Evolutionary conservation across 2,797 vertebrate species (phyloP), one percentile per base, ranked within the genome.

Genomic region (Enteromius mattozi): DNA sequence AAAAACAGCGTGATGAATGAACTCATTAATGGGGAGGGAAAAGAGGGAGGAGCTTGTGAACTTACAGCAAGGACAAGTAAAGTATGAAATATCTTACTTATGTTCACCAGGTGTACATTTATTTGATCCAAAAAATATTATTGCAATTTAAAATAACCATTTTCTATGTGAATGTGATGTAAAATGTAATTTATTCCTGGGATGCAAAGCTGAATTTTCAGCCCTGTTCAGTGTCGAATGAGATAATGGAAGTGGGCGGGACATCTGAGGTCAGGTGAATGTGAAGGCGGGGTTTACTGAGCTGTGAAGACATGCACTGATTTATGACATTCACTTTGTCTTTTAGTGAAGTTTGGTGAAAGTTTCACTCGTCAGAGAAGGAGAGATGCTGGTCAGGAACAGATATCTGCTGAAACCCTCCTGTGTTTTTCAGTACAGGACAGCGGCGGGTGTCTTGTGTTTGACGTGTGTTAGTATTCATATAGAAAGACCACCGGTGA

Each of bases 381-480:
- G 17, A 24, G 17, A 6, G 17, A 65, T 19, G 19, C 4, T 30
- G 45, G 45, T 33, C 17, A 33, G 45, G 5, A 10, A 45, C 24
- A 24, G 54, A 45, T 33, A 65, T 65, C 47, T 78, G 59, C 10
- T 33, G 40, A 68, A 37, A 35, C 19, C 1, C 54, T 59, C 24
- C 35, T n/a, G 35, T 45, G 24, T 78, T 30, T 30, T 65, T 4
- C 37, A 21, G 77, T 33, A 59, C 4, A 74, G 47, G 4, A 33
- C 10, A 9, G 45, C 0, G 27, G 8, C 9, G 40, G n/a, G 54
- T 19, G 16, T 78, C 21, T 3, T 42, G 54, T 61, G 37, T 78
- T 27, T 71, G 59, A 45, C 5, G 17, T 4, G 40, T 65, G 59
- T 65, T 78, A 21, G 59, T 79, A 79, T 81, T 71, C 37, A 81